Base-by-base conservation (phyloP, 1,140 invertebrate genomes). In the Harlomillsia oculata region DNA sequence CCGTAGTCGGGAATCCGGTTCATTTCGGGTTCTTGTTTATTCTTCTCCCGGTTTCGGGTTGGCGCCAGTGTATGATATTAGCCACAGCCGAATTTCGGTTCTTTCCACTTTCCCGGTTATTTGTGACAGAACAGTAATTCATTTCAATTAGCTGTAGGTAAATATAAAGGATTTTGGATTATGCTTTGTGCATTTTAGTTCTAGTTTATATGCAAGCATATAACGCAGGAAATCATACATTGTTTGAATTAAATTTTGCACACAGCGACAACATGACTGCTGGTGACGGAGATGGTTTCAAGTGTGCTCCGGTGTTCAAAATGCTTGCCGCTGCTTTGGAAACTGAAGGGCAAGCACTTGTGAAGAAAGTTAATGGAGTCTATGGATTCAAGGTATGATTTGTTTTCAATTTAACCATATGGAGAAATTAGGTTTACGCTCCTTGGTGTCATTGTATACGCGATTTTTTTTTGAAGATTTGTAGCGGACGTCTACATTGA, bases 331-430 rank as follows among this genome's bases (percentile, higher is more conserved):
- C 82, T 40, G 84, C 84, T 0, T 87, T 96, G 80, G 68, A 81
- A 64, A 81, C 82, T 58, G 91, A 95, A 68, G 76, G 83, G 49
- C 84, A 86, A 0, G 81, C 82, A 59, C 71, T 90, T 1, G 85
- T 93, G 50, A 88, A 91, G 59, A 86, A 83, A 71, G 82, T 91
- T 41, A 81, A 89, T 41, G 90, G 87, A 9, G 76, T 92, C 49
- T 95, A 89, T 68, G 87, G 85, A 5, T 90, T 96, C 69, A 87
- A 84, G 72, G 85, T 95, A 0, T 32, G 2, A 44, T 44, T 21
- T 41, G 16, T 13, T 41, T 64, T 45, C 29, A 13, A 34, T 9
- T n/a, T n/a, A 34, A 34, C 8, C n/a, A 34, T 34, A 34, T 25
- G 8, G 8, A 8, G n/a, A 34, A 34, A 34, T 34, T 9, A n/a